Conservation (phyloP, 1,140 invertebrate genomes). For the Trichonephila inaurata region DNA sequence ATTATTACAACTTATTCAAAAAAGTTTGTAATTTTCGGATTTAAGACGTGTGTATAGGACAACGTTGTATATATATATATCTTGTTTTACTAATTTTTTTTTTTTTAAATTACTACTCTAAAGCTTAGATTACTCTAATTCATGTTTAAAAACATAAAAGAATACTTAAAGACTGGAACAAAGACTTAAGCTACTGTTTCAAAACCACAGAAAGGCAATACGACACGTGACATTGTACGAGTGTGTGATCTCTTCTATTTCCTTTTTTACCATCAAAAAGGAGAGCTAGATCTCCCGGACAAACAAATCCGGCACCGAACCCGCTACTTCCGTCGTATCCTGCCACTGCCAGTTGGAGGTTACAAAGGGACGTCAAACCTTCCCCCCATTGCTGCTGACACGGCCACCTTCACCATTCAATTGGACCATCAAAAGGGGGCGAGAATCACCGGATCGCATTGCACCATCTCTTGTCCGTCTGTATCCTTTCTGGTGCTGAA, state of each 20-base stretch:
- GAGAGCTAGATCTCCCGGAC: constrained; percentile 36
- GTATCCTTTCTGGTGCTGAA: constrained; percentile 67
- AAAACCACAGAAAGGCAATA: neutral
- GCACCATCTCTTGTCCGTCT: constrained; percentile 28
- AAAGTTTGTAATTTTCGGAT: no score
- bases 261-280: constrained; percentile 33
- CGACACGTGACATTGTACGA: neutral
- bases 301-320: constrained; percentile 55
- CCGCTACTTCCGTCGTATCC: constrained; percentile 64
- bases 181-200: neutral
- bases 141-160: no score
- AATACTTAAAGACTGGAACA: no score
- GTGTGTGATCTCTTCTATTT: neutral
- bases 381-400: constrained; percentile 48
- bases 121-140: no score
- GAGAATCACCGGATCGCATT: constrained; percentile 43
- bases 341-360: constrained; percentile 64
- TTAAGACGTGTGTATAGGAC: no score
- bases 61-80: no score
- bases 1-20: no score
- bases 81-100: no score
- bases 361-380: constrained; percentile 58
- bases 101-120: no score
- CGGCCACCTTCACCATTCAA: constrained; percentile 33
- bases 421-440: constrained; percentile 39